phyloP scores from a whole-genome alignment of 2,113 vertebrate species.

The Chionis minor region DNA sequence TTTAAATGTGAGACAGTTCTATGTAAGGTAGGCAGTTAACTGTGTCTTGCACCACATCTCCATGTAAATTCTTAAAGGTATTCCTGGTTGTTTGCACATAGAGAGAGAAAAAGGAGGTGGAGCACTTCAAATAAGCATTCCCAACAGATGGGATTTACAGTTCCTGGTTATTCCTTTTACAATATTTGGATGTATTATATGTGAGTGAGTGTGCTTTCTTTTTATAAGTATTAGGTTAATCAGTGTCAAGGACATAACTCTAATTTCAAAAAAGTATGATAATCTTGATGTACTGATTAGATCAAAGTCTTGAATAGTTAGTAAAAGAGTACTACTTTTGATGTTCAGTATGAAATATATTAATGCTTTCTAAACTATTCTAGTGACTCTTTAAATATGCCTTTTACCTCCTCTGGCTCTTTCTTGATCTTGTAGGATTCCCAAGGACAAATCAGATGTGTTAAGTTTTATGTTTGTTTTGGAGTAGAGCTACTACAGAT shows the following conservation, averaged over 20 bases:
- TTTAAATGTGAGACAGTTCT: neutral
- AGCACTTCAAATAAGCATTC: neutral
- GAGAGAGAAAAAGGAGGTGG: neutral
- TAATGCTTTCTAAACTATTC: neutral
- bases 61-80: neutral
- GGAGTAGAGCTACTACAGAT: neutral
- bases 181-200: neutral
- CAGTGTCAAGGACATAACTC: neutral
- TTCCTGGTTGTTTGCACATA: neutral
- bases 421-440: neutral
- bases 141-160: neutral
- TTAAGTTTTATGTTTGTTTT: neutral
- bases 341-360: neutral
- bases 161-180: neutral
- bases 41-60: neutral
- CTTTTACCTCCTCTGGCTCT: neutral
- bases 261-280: neutral
- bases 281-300: neutral
- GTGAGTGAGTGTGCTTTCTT: neutral
- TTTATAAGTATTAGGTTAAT: neutral
- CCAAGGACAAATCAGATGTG: neutral
- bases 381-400: neutral
- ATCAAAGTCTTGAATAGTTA: neutral
- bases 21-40: neutral
- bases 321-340: neutral